A percentile compares a stretch with the other conserved stretches of the same genome.
Conservation (phyloP, 2,888 invertebrate species). For the Cetonia aurata region DNA sequence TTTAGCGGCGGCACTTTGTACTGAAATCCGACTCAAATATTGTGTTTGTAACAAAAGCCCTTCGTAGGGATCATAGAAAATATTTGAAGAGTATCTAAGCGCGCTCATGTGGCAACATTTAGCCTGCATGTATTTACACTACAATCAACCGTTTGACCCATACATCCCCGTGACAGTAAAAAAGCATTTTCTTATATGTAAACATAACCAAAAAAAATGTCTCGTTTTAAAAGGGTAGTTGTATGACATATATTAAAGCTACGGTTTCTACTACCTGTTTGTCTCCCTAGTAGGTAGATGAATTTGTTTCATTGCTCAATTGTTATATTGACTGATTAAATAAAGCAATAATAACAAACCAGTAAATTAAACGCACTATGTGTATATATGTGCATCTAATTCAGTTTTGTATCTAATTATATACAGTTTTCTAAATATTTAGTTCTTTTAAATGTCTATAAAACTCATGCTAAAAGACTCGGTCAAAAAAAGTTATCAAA, state of each 20-base stretch:
- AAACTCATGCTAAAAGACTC: too few relatives aligned
- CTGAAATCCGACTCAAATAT: constrained; percentile 24
- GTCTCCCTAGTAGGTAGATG: too few relatives aligned
- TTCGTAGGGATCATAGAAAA: constrained; percentile 19
- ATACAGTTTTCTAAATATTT: too few relatives aligned
- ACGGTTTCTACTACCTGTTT: too few relatives aligned
- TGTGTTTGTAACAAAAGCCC: constrained; percentile 20
- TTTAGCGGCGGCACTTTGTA: constrained; percentile 32
- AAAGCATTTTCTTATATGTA: not conserved
- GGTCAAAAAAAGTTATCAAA: too few relatives aligned
- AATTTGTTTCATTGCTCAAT: too few relatives aligned
- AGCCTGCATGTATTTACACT: constrained; percentile 20
- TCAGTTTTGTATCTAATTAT: too few relatives aligned
- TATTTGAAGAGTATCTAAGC: constrained; percentile 26
- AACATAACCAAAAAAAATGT: not conserved
- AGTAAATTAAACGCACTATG: too few relatives aligned
- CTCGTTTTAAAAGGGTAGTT: not conserved
- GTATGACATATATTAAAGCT: not conserved
- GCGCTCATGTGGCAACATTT: constrained; percentile 8
- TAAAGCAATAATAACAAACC: too few relatives aligned
- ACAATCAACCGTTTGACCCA: constrained; percentile 13
- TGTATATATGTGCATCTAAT: too few relatives aligned
- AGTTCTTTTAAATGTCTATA: too few relatives aligned
- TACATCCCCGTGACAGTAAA: not conserved
- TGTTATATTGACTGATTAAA: too few relatives aligned